Evolutionary conservation across 2,797 vertebrate species (phyloP), one percentile per base, ranked within the genome.

Genomic region (Phrynocephalus forsythii): DNA sequence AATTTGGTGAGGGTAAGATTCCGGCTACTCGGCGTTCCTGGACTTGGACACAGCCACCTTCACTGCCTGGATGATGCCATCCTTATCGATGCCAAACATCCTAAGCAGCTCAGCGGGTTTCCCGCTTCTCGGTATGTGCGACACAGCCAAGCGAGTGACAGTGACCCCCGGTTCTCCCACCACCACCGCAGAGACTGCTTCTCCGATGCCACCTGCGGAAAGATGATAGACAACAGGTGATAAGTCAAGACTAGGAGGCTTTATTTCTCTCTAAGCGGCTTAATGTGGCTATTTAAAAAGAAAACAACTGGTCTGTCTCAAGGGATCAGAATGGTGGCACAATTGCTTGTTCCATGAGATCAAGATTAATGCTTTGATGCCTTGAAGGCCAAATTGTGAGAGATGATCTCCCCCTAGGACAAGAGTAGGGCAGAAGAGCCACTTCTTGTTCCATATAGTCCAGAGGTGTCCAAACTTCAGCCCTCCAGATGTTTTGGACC

Each of bases 31-130:
- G 0, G 90, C 94, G 0, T 96, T 95, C 89, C 93, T 95, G 44
- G 97, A 96, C 92, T 93, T 95, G 85, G 95, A 97, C 82, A 87
- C 95, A 38, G 95, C 95, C 68, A 95, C 93, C 93, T 95, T 97
- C 88, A 98, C 97, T 0, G 97, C 96, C 89, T 97, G 97, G 30
- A 94, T 86, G 7, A 98, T 97, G 95, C 97, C 96, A 0, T 98
- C 97, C 82, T 95, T 97, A 91, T 98, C 97, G 6, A 98, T 98
- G 90, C 97, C 97, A 80, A 98, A 98, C 96, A 97, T 96, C 94
- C 96, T 97, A 84, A 98, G 97, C 91, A 98, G 96, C 94, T 98
- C 97, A 0, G 95, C 93, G 0, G 97, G 95, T 87, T 98, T 98
- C 90, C 97, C 97, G 0, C 97, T 98, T 87, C 97, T 97, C 1